Base-by-base conservation (phyloP, 2,113 vertebrate species). In the Corythornis madagascariensis region DNA sequence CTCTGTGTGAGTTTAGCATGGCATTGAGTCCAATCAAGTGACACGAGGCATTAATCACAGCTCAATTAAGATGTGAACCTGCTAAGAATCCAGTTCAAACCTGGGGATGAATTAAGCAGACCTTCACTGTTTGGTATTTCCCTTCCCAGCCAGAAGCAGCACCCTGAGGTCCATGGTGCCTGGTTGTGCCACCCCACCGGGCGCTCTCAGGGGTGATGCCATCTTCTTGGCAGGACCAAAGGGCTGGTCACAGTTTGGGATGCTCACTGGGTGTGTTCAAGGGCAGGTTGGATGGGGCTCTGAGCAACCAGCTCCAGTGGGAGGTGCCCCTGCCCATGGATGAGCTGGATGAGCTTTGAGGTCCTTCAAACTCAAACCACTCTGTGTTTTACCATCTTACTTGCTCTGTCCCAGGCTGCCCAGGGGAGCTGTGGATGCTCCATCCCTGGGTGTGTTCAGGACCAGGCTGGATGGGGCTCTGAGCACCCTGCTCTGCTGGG, bases 161-260 rank as follows among this genome's bases (percentile, higher is more conserved):
- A 16, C n/a, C 75, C 33, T 13, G 38, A 31, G 48, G 5, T 0
- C 13, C 21, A 4, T 9, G 7, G n/a, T n/a, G 42, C 11, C 55
- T 1, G 12, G 52, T 28, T 43, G 59, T 38, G 61, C 18, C 52
- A 25, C 47, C 8, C 0, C 45, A 12, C n/a, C 4, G 8, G 29
- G 8, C 10, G 2, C 16, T 13, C 52, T 35, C 73, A 7, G 2
- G 11, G 29, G 33, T 1, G 1, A 15, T 52, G 35, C 20, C 35
- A 1, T 6, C 50, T 13, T 21, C 38, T 14, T 16, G 2, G 33
- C 38, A 35, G 33, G 24, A 53, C 20, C 74, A 22, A 25, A 55
- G 26, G 48, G 26, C 31, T 33, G 35, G 33, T 22, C 26, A 11
- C 3, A 1, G 1, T 12, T 31, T 3, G 4, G 52, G n/a, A 17